Evolutionary conservation across 2,797 vertebrate species (phyloP), one percentile per base, ranked within the genome.

Genomic region (Meda fulgida): DNA sequence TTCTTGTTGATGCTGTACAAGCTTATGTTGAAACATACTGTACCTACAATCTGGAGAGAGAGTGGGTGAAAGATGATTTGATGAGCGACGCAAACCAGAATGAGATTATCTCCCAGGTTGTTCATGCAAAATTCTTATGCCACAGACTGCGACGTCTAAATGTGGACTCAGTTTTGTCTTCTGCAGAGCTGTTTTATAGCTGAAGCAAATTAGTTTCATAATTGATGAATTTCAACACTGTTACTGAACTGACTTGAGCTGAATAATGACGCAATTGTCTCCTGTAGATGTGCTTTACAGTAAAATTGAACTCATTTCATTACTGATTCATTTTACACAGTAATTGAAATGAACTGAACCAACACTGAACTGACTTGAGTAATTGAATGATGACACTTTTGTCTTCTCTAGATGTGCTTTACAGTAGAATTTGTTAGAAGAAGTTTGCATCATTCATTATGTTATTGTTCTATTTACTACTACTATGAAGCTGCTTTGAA

Each of bases 71-170:
- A 55, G 51, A 77, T 36, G 6, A 38, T 38, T 38, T 13, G 73
- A 76, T 58, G 73, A n/a, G 73, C 51, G 36, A 38, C 51, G 14
- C 3, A 8, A 58, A 38, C 51, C 73, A 58, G 51, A 38, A 38
- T 16, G 48, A 55, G 51, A 77, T 77, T 77, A 58, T 77, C 55
- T 38, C 51, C 73, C 73, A 58, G 21, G 58, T n/a, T 38, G 73
- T 58, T 38, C 51, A 58, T n/a, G 73, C 73, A 36, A 55, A 58
- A 76, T 1, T 65, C 26, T 18, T 55, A 21, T 55, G 73, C 73
- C 48, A 36, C 19, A 55, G 48, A 55, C 73, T 55, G 48, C 36
- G 72, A 76, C 14, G 48, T 36, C 72, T 55, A 21, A 55, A 21
- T 73, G 4, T 23, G 18, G 18, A 34, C 71, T 7, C 71, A 73